Base-by-base conservation (phyloP, 1,140 invertebrate species). In the Euschistus heros region DNA sequence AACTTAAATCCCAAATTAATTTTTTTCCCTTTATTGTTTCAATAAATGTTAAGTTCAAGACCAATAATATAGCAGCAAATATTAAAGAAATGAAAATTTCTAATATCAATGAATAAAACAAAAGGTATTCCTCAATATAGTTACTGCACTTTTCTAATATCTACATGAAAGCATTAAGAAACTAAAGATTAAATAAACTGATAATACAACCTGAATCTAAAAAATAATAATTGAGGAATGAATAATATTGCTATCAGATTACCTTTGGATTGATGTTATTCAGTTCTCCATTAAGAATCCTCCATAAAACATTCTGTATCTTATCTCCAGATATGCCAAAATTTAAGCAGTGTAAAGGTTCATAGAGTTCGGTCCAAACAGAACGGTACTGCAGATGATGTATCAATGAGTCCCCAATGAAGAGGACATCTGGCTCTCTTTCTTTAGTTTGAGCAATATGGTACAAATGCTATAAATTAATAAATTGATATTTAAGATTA, bases 381-480 rank as follows among this genome's bases (percentile, higher is more conserved):
- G 89, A 84, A 37, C 86, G 86, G 71, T 87, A 84, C 72, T 84
- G 82, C 69, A 94, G 75, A 37, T 87, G 84, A 75, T 87, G 83
- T 66, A 94, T 80, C 61, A 92, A 81, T 52, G 89, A 92, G 77
- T 94, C 92, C 8, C 92, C 92, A 54, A 94, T 82, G 72, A 94
- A 91, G 63, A 94, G 80, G n/a, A 95, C 88, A 73, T 94, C 91
- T 42, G 89, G 89, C 77, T 94, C 91, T 75, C 87, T 87, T 70
- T 89, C 88, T 74, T 86, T 84, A 13, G 87, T 85, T 75, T 93
- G 88, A 42, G 80, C 79, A 44, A 92, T 75, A 75, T 92, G 93
- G 64, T 87, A 79, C 67, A 88, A 84, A 75, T 94, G 91, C 89
- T 91, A 75, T 65, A 84, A 80, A 68, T 65, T 54, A 66, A 65